Evolutionary conservation across 2,888 invertebrate genomes (phyloP).

Genomic region (Nomada flava): DNA sequence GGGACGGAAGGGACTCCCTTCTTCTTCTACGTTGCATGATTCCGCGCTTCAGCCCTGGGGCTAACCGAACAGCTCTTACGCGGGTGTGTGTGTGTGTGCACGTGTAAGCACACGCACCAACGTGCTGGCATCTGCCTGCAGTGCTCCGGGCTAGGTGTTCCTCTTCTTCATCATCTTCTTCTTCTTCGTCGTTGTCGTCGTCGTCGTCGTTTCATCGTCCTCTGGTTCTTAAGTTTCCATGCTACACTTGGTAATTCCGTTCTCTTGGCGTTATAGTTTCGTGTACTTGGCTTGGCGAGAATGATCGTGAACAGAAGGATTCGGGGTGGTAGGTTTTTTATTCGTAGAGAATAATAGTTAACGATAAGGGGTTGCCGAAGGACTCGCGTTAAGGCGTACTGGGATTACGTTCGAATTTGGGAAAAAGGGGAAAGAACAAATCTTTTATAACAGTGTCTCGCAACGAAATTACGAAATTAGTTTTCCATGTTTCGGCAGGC

Average conservation of each 20-base stretch:
- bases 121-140: slow-evolving; percentile 76
- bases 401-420: too few relatives aligned
- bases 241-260: slow-evolving; percentile 17
- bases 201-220: slow-evolving; percentile 2
- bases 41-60: slow-evolving; percentile 75
- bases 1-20: slow-evolving; percentile 59
- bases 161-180: slow-evolving; percentile 63
- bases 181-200: slow-evolving; percentile 11
- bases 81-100: slow-evolving; percentile 31
- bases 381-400: too few relatives aligned
- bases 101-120: slow-evolving; percentile 48
- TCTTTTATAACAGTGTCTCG: too few relatives aligned
- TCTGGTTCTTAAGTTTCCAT: not conserved
- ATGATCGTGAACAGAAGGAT: not conserved
- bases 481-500: too few relatives aligned
- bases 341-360: too few relatives aligned
- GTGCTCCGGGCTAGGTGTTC: slow-evolving; percentile 73
- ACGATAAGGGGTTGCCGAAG: too few relatives aligned
- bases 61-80: slow-evolving; percentile 77
- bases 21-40: slow-evolving; percentile 77
- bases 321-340: too few relatives aligned
- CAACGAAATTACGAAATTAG: too few relatives aligned
- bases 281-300: not conserved
- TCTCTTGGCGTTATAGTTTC: slow-evolving; percentile 11
- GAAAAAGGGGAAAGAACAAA: too few relatives aligned